Evolutionary conservation across 2,113 vertebrate genomes (phyloP).

Genomic region (Sebastes fasciatus): DNA sequence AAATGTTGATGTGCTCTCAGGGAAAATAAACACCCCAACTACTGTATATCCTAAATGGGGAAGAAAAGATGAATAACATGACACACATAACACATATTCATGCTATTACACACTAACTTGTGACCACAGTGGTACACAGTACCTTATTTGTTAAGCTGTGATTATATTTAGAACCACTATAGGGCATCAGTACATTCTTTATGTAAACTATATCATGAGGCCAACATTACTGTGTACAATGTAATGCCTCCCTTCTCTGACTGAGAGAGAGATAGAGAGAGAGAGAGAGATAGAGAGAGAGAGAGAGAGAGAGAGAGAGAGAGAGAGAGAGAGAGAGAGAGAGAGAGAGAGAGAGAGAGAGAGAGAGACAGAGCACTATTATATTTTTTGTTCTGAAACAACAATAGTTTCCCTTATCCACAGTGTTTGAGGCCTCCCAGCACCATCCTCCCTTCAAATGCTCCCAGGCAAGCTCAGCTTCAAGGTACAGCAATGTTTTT

Average conservation of each 20-base stretch:
- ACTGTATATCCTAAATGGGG: not conserved
- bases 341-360: conserved; percentile 19
- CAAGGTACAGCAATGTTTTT: conserved; percentile 32
- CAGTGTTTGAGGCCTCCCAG: conserved; percentile 68
- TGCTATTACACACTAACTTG: not conserved
- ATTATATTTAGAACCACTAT: not conserved
- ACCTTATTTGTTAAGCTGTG: not conserved
- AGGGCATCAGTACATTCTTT: not conserved
- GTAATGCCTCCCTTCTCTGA: conserved; percentile 5
- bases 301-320: too few relatives aligned
- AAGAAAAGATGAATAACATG: not conserved
- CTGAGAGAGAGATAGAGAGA: too few relatives aligned
- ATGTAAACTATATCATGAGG: not conserved
- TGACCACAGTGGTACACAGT: not conserved
- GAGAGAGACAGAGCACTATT: conserved; percentile 47
- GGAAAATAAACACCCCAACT: not conserved
- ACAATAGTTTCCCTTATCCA: conserved; percentile 75
- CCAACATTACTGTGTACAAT: conserved; percentile 10
- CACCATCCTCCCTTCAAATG: conserved; percentile 57
- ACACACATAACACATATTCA: not conserved
- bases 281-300: too few relatives aligned
- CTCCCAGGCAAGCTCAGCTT: conserved; percentile 43
- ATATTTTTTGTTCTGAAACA: conserved; percentile 59
- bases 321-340: not conserved
- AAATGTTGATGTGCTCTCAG: not conserved